Percentiles rank a stretch among this genome's conserved stretches.
These are phyloP conservation scores for Scolanthus callimorphus DNA, from an alignment of 92 coral and sea anemone species.

Conservation along the genomic window DNA sequence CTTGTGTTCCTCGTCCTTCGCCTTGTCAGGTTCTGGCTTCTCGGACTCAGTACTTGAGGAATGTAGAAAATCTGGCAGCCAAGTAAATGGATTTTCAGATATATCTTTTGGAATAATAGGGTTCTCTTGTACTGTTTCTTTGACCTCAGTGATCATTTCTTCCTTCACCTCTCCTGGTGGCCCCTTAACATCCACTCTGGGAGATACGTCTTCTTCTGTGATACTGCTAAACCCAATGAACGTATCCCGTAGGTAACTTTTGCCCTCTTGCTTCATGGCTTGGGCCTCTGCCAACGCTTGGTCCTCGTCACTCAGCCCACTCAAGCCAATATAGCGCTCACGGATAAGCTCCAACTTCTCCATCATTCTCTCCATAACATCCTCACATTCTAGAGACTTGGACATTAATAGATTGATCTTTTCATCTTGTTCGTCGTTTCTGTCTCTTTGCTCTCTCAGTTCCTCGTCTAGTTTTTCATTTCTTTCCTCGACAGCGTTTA, in stretches of 20 bases:
- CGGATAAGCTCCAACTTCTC: conserved; percentile 64
- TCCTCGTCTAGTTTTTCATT: conserved; percentile 55
- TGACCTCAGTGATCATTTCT: background rate
- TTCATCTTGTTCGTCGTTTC: conserved; percentile 63
- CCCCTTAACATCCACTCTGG: background rate
- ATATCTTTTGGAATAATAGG: background rate
- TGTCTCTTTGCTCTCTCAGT: conserved; percentile 48
- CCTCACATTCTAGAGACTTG: conserved; percentile 65
- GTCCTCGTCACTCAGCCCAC: conserved; percentile 41
- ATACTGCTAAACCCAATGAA: background rate
- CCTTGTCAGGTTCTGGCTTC: background rate
- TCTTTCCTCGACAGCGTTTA: conserved; percentile 62
- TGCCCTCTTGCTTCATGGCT: conserved; percentile 3
- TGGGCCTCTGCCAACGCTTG: background rate
- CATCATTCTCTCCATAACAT: conserved; percentile 59
- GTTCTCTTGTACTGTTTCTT: background rate
- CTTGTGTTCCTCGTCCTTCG: conserved; percentile 9
- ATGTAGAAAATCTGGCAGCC: background rate
- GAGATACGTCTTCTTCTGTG: background rate
- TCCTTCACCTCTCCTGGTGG: background rate
- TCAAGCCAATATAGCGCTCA: conserved; percentile 54
- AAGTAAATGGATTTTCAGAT: background rate
- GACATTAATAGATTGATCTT: conserved; percentile 51
- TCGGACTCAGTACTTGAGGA: background rate
- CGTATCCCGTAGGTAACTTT: background rate